Evolutionary conservation across 2,888 invertebrate genomes (phyloP), one percentile per base, ranked within the genome.

Genomic region (Nomada goodeniana): DNA sequence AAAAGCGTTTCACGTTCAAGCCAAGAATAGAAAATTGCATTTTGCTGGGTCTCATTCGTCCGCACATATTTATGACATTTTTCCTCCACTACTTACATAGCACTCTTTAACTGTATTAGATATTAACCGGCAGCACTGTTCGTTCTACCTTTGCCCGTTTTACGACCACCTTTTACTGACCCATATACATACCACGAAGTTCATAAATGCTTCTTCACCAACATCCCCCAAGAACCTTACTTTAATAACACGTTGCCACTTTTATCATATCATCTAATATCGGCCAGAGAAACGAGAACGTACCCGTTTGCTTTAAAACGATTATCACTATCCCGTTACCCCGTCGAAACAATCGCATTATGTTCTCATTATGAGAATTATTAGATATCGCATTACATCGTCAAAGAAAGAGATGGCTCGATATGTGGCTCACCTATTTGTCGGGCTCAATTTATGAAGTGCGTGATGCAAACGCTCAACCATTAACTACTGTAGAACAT

Each of bases 301-400:
- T 20, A 36, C 36, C 10, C 20, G 13, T 57, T 44, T 63, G 29
- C 13, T 59, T 23, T 47, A 13, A 15, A 70, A 64, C 55, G 44
- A 29, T 63, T 61, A 80, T 72, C 80, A 5, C 44, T 50, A 57
- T 47, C 57, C 68, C 3, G n/a, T 53, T 29, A 52, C 36, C 52
- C 61, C 57, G 67, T 76, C 72, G 72, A 64, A 81, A 64, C 64
- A 68, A 82, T 82, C 76, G 68, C 59, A 57, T 80, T 82, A 75
- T 61, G 53, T 75, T 82, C 80, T 65, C 64, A 60, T 80, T 80
- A 82, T 52, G 20, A 10, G n/a, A 36, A 26, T 23, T n/a, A 52
- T 20, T 71, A 13, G 36, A 26, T 15, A 65, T 55, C 36, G 36
- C 36, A 36, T 36, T 36, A 5, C 36, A 36, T 36, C 36, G 36